Evolutionary conservation across 2,113 vertebrate genomes (phyloP).

Genomic region (Embiotoca jacksoni): DNA sequence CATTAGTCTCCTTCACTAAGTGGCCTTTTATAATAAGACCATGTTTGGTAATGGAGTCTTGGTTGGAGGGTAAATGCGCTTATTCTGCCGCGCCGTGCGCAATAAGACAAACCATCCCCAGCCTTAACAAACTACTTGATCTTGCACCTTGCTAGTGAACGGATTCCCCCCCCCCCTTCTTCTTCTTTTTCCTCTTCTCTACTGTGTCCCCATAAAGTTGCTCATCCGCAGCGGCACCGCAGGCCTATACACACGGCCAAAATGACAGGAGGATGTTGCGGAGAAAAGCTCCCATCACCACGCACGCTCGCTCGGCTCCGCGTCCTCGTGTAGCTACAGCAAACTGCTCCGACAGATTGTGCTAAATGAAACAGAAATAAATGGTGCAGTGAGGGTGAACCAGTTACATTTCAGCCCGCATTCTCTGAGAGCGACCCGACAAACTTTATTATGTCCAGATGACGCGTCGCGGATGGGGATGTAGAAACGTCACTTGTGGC

Average conservation of each 20-base stretch:
- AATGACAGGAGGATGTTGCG: slow-evolving; percentile 65
- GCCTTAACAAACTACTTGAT: slow-evolving; percentile 40
- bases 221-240: slow-evolving; percentile 69
- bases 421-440: slow-evolving; percentile 39
- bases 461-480: slow-evolving; percentile 20
- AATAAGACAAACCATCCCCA: slow-evolving; percentile 3
- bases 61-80: slow-evolving; percentile 19
- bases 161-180: too few species aligned
- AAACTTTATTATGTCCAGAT: slow-evolving; percentile 68
- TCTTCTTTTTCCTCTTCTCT: background rate
- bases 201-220: slow-evolving; percentile 65
- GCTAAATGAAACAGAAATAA: slow-evolving; percentile 67
- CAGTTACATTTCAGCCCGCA: slow-evolving; percentile 28
- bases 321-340: slow-evolving; percentile 16
- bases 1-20: background rate
- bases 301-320: slow-evolving; percentile 29
- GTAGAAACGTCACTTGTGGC: slow-evolving; percentile 60
- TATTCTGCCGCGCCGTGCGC: slow-evolving; percentile 4
- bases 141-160: background rate
- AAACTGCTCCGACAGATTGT: slow-evolving; percentile 54
- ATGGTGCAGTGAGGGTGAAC: slow-evolving; percentile 70
- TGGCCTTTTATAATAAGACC: background rate
- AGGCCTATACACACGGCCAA: slow-evolving; percentile 55
- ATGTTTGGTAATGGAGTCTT: too few species aligned
- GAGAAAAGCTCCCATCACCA: slow-evolving; percentile 41